Evolutionary conservation across 2,797 vertebrate species (phyloP).

Genomic region (Ataeniobius toweri): DNA sequence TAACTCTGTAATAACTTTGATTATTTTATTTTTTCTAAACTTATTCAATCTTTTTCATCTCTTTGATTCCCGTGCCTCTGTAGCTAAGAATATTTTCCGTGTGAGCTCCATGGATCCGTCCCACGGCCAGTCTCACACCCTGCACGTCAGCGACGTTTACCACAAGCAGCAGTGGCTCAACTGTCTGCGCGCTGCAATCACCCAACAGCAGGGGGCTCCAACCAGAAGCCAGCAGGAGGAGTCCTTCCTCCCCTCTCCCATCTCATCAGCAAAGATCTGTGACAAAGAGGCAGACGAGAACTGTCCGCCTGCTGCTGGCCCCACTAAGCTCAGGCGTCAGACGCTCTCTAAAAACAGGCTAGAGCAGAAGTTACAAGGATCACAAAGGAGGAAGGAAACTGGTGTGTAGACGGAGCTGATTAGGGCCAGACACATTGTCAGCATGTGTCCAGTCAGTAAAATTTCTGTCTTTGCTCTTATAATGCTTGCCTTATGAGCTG

Average conservation of each 20-base stretch:
- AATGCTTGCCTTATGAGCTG: slow-evolving; percentile 39
- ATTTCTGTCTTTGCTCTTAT: slow-evolving; percentile 17
- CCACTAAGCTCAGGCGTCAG: slow-evolving; percentile 67
- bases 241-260: slow-evolving; percentile 59
- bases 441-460: slow-evolving; percentile 17
- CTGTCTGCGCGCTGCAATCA: slow-evolving; percentile 85
- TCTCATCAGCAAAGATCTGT: slow-evolving; percentile 43
- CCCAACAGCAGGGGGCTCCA: slow-evolving; percentile 75
- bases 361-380: slow-evolving; percentile 81
- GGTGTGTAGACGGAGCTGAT: slow-evolving; percentile 77
- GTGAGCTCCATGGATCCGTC: slow-evolving; percentile 86
- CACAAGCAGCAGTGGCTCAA: slow-evolving; percentile 98
- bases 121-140: slow-evolving; percentile 89
- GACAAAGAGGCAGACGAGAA: slow-evolving; percentile 81
- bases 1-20: neutral
- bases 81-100: slow-evolving; percentile 94
- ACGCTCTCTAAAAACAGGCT: slow-evolving; percentile 75
- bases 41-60: neutral
- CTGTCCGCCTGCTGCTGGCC: slow-evolving; percentile 55
- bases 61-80: slow-evolving; percentile 12
- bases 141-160: slow-evolving; percentile 93
- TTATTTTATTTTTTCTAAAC: neutral
- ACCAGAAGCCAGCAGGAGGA: slow-evolving; percentile 64
- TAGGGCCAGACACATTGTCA: slow-evolving; percentile 6
- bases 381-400: slow-evolving; percentile 88